These are phyloP conservation scores for Pterostichus madidus DNA, from an alignment of 2,888 invertebrate genomes.

Conservation along the genomic window DNA sequence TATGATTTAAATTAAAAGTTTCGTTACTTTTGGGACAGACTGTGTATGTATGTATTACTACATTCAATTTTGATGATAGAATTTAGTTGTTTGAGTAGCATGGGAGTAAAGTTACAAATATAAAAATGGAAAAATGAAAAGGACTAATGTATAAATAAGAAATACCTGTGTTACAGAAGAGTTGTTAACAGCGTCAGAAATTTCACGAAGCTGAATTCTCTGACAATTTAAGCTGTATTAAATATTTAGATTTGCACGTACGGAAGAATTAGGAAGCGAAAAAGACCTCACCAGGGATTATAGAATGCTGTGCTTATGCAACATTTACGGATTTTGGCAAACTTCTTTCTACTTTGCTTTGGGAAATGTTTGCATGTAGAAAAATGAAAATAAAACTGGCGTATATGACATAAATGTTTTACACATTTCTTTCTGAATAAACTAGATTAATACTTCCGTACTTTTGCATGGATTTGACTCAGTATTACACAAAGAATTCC, in stretches of 20 bases:
- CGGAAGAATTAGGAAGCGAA: conserved; percentile 10
- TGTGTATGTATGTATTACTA: too few species aligned
- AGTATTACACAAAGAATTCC: too few species aligned
- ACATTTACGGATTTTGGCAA: conserved; percentile 15
- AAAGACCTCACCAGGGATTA: conserved; percentile 2
- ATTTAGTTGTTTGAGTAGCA: too few species aligned
- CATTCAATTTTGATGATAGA: too few species aligned
- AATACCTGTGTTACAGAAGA: too few species aligned
- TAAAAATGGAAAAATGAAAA: too few species aligned
- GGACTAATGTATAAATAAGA: too few species aligned
- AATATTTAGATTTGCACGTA: conserved; percentile 12
- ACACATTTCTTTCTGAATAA: conserved; percentile 30
- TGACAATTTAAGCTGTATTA: not conserved
- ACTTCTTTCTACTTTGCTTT: not conserved
- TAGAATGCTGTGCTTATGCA: conserved; percentile 7
- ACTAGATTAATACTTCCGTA: conserved; percentile 21
- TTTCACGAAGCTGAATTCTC: not conserved
- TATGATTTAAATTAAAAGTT: too few species aligned
- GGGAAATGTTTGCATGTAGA: conserved; percentile 1
- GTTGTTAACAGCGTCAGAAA: too few species aligned
- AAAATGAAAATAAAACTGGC: conserved; percentile 18
- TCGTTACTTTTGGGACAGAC: too few species aligned
- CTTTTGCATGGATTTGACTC: not conserved
- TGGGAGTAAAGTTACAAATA: too few species aligned
- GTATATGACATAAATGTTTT: conserved; percentile 36